These are phyloP conservation scores for Psophia crepitans DNA, from an alignment of 2,113 vertebrate species.

Conservation along the genomic window DNA sequence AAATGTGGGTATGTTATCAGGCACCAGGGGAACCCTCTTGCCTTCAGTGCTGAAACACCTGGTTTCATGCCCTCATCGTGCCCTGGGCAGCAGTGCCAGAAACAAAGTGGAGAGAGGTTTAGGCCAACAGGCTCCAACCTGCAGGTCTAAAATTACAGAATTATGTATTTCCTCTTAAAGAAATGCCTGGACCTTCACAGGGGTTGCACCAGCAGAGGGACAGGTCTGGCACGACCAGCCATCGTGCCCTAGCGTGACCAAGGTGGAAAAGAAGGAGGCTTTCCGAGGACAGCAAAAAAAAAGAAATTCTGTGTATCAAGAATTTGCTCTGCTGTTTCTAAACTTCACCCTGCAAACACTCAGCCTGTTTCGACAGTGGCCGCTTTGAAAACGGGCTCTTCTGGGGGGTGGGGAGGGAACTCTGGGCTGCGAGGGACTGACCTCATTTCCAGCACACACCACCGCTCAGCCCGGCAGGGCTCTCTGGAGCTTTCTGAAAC, in stretches of 20 bases:
- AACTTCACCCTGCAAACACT: neutral
- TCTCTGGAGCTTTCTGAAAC: neutral
- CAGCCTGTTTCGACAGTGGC: neutral
- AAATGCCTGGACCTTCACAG: neutral
- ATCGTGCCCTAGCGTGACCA: rapidly evolving
- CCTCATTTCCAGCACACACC: neutral
- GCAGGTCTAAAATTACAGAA: neutral
- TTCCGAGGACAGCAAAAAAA: rapidly evolving
- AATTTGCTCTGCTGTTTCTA: neutral
- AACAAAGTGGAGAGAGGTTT: neutral
- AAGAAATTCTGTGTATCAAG: neutral
- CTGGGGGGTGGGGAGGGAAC: neutral
- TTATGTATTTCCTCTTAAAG: neutral
- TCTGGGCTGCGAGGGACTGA: neutral
- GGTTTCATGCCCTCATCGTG: neutral
- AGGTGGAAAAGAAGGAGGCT: neutral
- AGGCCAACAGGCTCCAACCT: neutral
- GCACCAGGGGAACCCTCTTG: neutral
- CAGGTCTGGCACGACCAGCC: neutral
- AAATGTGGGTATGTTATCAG: neutral
- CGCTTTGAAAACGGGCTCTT: neutral
- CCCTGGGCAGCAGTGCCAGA: rapidly evolving
- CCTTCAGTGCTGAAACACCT: neutral
- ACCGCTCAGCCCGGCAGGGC: neutral
- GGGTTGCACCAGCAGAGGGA: neutral